Conservation (phyloP, 1,140 invertebrate species). For the Cydia fagiglandana region DNA sequence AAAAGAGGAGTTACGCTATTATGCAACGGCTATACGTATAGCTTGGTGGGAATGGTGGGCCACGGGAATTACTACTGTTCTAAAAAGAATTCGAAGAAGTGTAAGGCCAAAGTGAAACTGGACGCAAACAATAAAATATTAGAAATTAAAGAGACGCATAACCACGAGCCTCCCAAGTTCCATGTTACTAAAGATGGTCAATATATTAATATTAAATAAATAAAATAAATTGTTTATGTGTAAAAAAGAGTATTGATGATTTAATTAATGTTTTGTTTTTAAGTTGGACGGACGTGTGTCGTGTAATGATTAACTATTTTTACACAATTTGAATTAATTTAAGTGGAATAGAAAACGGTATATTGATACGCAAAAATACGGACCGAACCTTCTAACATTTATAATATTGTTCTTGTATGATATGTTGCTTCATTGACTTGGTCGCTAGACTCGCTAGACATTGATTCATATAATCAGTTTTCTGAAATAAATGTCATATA, state of each 20-base stretch:
- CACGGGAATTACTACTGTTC: slow-evolving; percentile 33
- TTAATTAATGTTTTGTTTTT: too few species aligned
- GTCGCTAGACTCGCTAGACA: too few species aligned
- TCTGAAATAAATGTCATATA: too few species aligned
- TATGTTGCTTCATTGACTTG: too few species aligned
- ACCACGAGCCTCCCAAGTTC: not conserved
- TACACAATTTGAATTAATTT: not conserved
- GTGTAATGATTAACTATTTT: too few species aligned
- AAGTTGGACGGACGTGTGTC: too few species aligned
- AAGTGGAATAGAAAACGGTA: not conserved
- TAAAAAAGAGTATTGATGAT: too few species aligned
- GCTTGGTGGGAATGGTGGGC: too few species aligned
- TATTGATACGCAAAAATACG: not conserved
- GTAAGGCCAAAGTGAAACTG: slow-evolving; percentile 13
- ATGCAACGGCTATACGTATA: not conserved
- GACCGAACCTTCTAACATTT: too few species aligned
- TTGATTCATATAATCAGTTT: too few species aligned
- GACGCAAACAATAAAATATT: not conserved
- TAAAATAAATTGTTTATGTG: too few species aligned
- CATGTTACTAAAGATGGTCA: not conserved
- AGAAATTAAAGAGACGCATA: not conserved
- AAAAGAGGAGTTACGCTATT: not conserved
- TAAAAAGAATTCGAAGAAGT: not conserved
- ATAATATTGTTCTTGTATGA: too few species aligned
- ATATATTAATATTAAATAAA: not conserved